Percentiles rank a stretch among this genome's conserved stretches.
Evolutionary conservation across 1,140 invertebrate genomes (phyloP).

Genomic region (Nomia melanderi): DNA sequence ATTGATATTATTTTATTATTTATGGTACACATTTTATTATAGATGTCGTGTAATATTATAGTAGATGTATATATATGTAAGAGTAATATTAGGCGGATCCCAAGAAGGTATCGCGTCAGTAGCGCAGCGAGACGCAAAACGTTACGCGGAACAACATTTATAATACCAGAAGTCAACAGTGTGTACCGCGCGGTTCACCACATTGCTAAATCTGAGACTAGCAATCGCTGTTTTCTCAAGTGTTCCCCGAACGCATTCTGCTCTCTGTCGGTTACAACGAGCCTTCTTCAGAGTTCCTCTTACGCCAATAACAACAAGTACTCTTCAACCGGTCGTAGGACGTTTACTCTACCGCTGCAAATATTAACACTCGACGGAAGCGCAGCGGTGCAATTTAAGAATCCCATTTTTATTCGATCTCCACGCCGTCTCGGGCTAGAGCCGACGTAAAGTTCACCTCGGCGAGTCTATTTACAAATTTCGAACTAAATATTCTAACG

Average conservation of each 20-base stretch:
- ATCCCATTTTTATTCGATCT: neutral
- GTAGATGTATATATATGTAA: too few relatives aligned
- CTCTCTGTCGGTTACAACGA: neutral
- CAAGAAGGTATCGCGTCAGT: too few relatives aligned
- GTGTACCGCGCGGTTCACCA: neutral
- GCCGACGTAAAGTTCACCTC: too few relatives aligned
- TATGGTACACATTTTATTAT: too few relatives aligned
- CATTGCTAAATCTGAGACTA: slow-evolving; percentile 17
- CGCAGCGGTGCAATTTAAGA: neutral
- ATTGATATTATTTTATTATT: too few relatives aligned
- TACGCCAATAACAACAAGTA: neutral
- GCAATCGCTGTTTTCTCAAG: slow-evolving; percentile 24
- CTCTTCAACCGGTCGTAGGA: slow-evolving; percentile 2
- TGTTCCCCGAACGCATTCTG: neutral
- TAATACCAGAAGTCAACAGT: neutral
- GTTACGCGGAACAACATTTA: neutral
- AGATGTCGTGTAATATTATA: too few relatives aligned
- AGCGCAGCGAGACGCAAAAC: too few relatives aligned
- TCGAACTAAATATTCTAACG: too few relatives aligned
- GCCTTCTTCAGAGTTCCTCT: neutral
- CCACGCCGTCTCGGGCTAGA: too few relatives aligned
- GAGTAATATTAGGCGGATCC: too few relatives aligned
- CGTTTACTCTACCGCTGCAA: neutral
- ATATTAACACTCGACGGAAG: neutral
- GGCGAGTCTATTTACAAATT: too few relatives aligned